These are phyloP conservation scores for Brachionus rubens DNA, from an alignment of 1,140 invertebrate genomes.

Conservation along the genomic window DNA sequence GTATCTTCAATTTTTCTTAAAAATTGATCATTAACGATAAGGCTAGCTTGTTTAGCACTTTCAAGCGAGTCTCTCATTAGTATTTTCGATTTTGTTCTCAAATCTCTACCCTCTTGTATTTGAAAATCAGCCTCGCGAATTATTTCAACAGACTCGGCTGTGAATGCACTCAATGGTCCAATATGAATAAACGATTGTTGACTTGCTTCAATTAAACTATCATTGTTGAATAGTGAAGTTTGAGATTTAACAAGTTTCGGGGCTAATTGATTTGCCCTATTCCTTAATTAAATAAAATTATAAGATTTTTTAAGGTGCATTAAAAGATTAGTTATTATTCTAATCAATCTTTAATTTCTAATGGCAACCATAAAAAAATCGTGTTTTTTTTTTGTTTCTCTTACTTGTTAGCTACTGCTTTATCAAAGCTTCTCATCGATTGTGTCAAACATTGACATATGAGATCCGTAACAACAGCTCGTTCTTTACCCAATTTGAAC, in stretches of 20 bases:
- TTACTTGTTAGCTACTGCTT: constrained; percentile 24
- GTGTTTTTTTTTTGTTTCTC: background rate
- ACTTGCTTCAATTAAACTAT: constrained; percentile 49
- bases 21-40: constrained; percentile 27
- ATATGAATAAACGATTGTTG: constrained; percentile 47
- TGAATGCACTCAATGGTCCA: constrained; percentile 57
- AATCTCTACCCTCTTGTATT: constrained; percentile 18
- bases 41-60: constrained; percentile 4
- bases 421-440: constrained; percentile 38
- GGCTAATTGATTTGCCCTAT: background rate
- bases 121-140: constrained; percentile 54
- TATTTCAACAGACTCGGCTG: constrained; percentile 55
- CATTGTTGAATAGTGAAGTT: constrained; percentile 45
- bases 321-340: background rate
- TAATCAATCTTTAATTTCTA: background rate
- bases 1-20: constrained; percentile 40
- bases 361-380: background rate
- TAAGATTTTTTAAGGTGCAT: background rate
- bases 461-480: constrained; percentile 57
- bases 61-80: constrained; percentile 37
- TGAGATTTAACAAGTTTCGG: constrained; percentile 47
- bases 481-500: constrained; percentile 54
- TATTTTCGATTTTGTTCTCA: constrained; percentile 4
- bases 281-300: background rate
- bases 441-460: constrained; percentile 49